A percentile compares a stretch with the other conserved stretches of the same genome.
phyloP scores from a whole-genome alignment of 2,888 invertebrate genomes.

The Orthosia cruda region DNA sequence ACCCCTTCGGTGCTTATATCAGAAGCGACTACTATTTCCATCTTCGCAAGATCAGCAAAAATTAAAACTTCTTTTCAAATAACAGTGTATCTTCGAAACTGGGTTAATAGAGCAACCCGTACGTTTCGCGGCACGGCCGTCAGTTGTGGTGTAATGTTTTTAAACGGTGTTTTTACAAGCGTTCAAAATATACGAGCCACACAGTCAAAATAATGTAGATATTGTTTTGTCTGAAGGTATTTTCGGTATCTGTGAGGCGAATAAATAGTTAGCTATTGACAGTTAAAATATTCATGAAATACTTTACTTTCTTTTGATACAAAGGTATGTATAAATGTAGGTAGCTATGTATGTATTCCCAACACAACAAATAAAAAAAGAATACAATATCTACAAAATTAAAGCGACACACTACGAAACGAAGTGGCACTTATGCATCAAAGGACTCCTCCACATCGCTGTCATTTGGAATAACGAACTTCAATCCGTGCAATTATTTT shows the following conservation, averaged over 20 bases:
- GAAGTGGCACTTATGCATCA: slow-evolving; percentile 13
- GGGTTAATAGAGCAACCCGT: slow-evolving; percentile 66
- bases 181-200: slow-evolving; percentile 13
- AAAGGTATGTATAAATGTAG: no score
- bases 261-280: neutral
- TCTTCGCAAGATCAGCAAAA: slow-evolving; percentile 39
- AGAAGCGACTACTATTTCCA: slow-evolving; percentile 10
- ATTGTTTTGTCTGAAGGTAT: neutral
- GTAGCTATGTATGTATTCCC: neutral
- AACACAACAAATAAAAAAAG: neutral
- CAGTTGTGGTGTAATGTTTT: slow-evolving; percentile 55
- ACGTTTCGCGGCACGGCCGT: slow-evolving; percentile 23
- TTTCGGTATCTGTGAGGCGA: neutral
- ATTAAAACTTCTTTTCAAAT: slow-evolving; percentile 57
- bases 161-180: slow-evolving; percentile 39
- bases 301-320: neutral
- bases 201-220: slow-evolving; percentile 10
- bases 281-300: neutral
- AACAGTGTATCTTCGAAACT: slow-evolving; percentile 60
- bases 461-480: slow-evolving; percentile 32
- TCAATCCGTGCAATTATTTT: slow-evolving; percentile 7
- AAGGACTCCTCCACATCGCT: slow-evolving; percentile 16
- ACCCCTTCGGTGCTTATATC: neutral
- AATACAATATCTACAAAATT: slow-evolving; percentile 9
- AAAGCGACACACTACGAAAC: neutral